Conservation (phyloP, 1,140 invertebrate genomes). For the Drosophila sucinea region DNA sequence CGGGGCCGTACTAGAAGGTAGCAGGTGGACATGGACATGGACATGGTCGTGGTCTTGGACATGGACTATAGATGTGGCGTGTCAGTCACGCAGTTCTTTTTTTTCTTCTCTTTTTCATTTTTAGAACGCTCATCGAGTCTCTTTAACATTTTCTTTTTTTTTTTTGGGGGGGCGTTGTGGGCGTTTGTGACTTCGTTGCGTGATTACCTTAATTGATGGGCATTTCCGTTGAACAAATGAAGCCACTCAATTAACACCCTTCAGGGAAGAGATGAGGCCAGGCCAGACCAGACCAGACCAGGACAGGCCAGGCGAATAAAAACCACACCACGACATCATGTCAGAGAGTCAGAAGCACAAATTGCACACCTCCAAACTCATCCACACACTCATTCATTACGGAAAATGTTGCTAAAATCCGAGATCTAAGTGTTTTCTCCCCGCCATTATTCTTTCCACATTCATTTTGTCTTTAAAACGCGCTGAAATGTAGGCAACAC, state of each 20-base stretch:
- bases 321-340: conserved; percentile 53
- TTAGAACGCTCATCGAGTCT: conserved; percentile 41
- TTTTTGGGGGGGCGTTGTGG: conserved; percentile 31
- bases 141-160: conserved; percentile 15
- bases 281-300: background rate
- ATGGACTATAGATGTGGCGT: conserved; percentile 52
- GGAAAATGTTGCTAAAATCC: conserved; percentile 2
- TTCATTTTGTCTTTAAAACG: background rate
- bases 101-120: conserved; percentile 13
- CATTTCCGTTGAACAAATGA: conserved; percentile 78
- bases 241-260: conserved; percentile 82
- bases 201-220: conserved; percentile 81
- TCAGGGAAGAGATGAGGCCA: conserved; percentile 36
- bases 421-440: background rate
- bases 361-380: conserved; percentile 20
- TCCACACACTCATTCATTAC: conserved; percentile 13
- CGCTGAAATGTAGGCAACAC: background rate
- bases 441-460: background rate
- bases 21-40: conserved; percentile 33
- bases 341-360: conserved; percentile 27
- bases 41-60: conserved; percentile 31
- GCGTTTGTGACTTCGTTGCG: conserved; percentile 77
- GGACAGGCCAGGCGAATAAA: conserved; percentile 52
- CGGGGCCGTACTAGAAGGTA: conserved; percentile 16
- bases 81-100: conserved; percentile 78